Conservation (phyloP, 2,797 vertebrate genomes). For the Helostoma temminkii region DNA sequence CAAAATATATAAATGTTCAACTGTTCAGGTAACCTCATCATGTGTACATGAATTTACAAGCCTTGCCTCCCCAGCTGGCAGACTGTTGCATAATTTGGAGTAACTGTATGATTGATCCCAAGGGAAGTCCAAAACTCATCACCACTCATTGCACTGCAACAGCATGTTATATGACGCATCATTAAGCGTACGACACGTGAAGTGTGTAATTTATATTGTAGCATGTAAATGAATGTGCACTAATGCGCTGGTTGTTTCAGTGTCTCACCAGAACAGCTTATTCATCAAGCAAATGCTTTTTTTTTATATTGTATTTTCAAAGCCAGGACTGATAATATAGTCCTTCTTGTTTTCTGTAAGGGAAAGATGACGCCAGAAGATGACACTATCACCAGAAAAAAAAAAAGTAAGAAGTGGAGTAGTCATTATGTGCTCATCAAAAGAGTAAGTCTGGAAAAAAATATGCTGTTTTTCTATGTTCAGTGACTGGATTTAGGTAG, state of each 20-base stretch:
- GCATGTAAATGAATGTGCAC: background rate
- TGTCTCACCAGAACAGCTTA: background rate
- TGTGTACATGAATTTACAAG: background rate
- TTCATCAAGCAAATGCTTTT: slow-evolving; percentile 1
- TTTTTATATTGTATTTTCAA: background rate
- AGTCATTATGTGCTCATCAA: background rate
- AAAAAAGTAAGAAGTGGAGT: background rate
- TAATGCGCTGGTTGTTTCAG: background rate
- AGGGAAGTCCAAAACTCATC: background rate
- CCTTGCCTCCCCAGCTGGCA: background rate
- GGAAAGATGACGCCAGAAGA: background rate
- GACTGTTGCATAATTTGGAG: background rate
- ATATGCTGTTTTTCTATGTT: background rate
- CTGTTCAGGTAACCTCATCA: background rate
- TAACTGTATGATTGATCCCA: background rate
- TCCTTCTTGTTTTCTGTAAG: background rate
- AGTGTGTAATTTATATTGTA: background rate
- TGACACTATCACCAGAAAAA: background rate
- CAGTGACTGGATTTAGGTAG: background rate
- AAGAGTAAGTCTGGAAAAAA: background rate
- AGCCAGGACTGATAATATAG: background rate
- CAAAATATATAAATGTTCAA: background rate
- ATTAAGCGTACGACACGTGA: background rate
- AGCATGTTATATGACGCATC: background rate
- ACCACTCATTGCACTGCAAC: background rate